Conservation (phyloP, 1,140 invertebrate genomes). For the Drosophila sp. region DNA sequence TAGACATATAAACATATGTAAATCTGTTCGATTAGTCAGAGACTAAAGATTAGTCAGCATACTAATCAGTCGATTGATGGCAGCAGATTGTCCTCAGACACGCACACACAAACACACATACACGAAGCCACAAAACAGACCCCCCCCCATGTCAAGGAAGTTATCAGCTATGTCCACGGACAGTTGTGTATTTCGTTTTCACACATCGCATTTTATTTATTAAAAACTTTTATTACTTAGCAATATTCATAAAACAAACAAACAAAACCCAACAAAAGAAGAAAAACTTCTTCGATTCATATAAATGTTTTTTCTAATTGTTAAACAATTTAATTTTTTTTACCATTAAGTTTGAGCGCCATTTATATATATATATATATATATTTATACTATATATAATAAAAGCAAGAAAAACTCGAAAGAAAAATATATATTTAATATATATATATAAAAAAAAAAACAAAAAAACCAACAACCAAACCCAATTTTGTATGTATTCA, state of each 20-base stretch:
- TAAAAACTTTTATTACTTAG: constrained; percentile 35
- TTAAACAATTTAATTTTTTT: constrained; percentile 52
- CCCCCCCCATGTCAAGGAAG: constrained; percentile 19
- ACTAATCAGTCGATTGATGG: too few species aligned
- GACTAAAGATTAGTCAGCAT: too few species aligned
- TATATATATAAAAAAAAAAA: constrained; percentile 46
- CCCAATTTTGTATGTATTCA: constrained; percentile 79
- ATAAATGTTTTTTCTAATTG: constrained; percentile 56
- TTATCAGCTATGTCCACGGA: constrained; percentile 1
- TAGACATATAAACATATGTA: too few species aligned
- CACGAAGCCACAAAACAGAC: constrained; percentile 27
- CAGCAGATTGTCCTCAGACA: too few species aligned
- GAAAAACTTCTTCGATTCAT: constrained; percentile 43
- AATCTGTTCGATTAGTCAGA: too few species aligned
- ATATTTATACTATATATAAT: constrained; percentile 61
- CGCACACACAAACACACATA: background rate
- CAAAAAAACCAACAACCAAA: constrained; percentile 54
- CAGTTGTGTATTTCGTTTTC: constrained; percentile 42
- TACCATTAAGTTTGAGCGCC: constrained; percentile 59
- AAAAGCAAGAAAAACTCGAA: constrained; percentile 23
- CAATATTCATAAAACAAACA: constrained; percentile 37
- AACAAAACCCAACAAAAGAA: constrained; percentile 24
- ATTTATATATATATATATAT: constrained; percentile 55
- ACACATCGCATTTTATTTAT: constrained; percentile 16
- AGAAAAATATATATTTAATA: constrained; percentile 41